These are phyloP conservation scores for Pogonognathellus flavescens DNA, from an alignment of 1,140 invertebrate species.

Conservation along the genomic window DNA sequence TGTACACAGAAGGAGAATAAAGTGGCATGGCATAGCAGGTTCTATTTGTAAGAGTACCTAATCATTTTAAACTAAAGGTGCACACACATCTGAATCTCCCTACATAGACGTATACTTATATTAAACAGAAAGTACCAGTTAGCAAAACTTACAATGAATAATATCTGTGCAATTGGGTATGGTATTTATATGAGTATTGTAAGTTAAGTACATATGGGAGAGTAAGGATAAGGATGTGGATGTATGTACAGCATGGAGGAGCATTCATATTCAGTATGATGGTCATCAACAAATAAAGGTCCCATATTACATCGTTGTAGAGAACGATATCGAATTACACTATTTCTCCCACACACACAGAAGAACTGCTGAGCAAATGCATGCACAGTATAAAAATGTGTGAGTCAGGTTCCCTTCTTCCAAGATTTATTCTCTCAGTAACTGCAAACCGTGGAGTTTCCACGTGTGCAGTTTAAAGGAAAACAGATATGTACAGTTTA, in stretches of 20 bases:
- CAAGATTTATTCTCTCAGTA: neutral
- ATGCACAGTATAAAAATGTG: neutral
- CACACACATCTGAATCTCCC: constrained; percentile 17
- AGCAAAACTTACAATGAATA: too few species aligned
- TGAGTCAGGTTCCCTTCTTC: constrained; percentile 24
- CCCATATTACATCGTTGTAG: neutral
- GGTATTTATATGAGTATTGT: too few species aligned
- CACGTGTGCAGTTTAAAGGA: neutral
- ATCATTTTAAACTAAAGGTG: constrained; percentile 1
- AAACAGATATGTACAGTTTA: neutral
- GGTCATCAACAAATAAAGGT: constrained; percentile 41
- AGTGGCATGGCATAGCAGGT: neutral
- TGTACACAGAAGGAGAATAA: too few species aligned
- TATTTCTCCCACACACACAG: constrained; percentile 52
- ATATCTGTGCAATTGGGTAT: too few species aligned
- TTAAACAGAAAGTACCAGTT: too few species aligned
- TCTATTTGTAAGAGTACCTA: neutral
- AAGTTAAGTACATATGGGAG: too few species aligned
- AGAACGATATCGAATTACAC: constrained; percentile 52
- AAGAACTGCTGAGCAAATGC: constrained; percentile 10
- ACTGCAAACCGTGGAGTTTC: neutral
- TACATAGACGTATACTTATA: neutral
- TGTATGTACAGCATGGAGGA: neutral
- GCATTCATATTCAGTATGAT: too few species aligned
- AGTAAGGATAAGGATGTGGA: neutral